Evolutionary conservation across 2,888 invertebrate genomes (phyloP).

Genomic region (Tetranychus piercei): DNA sequence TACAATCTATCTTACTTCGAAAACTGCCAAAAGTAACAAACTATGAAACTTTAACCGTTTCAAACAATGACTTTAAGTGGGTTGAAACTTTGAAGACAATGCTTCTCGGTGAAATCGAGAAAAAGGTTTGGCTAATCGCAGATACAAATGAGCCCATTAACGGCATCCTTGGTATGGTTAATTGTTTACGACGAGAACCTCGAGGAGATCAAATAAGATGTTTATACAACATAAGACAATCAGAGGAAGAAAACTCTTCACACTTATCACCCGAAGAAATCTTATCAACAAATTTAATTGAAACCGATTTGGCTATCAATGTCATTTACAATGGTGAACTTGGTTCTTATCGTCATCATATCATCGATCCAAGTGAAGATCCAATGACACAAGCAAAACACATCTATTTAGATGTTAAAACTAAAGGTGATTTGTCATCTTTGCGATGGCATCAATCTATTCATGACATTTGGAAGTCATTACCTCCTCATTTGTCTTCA

Average conservation of each 20-base stretch:
- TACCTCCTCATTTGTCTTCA: neutral
- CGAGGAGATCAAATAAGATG: constrained; percentile 29
- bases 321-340: constrained; percentile 34
- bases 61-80: constrained; percentile 2
- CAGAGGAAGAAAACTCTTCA: constrained; percentile 6
- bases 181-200: constrained; percentile 35
- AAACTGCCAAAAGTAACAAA: neutral
- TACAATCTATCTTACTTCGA: constrained; percentile 6
- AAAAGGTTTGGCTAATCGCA: constrained; percentile 33
- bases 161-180: constrained; percentile 37
- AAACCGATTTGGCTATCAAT: constrained; percentile 37
- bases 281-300: constrained; percentile 27
- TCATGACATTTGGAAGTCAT: constrained; percentile 12
- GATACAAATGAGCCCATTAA: constrained; percentile 26
- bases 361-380: neutral
- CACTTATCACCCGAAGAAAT: constrained; percentile 4
- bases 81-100: constrained; percentile 5
- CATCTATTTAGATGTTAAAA: constrained; percentile 75
- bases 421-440: constrained; percentile 44
- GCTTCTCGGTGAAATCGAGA: neutral
- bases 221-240: constrained; percentile 18
- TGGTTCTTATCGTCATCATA: constrained; percentile 36
- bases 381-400: constrained; percentile 31
- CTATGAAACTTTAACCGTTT: neutral
- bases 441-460: constrained; percentile 16